Base-by-base conservation (phyloP, 1,140 invertebrate species). In the Drosophila micromelanica region DNA sequence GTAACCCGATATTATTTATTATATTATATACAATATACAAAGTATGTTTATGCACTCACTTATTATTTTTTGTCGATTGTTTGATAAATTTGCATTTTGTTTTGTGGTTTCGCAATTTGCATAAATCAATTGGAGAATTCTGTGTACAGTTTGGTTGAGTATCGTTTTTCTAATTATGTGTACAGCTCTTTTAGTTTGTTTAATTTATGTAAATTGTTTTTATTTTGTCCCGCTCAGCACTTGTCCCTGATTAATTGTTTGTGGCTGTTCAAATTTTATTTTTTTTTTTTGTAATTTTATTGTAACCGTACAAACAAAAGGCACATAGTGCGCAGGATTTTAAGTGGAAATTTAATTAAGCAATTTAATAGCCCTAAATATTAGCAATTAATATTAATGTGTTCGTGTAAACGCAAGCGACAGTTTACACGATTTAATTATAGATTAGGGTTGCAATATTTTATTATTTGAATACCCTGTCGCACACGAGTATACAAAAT, bases 161-260 rank as follows among this genome's bases (percentile, higher is more conserved):
- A 89, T 89, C 79, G 75, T 65, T 78, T 89, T 89, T 89, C 84
- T 89, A 89, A 89, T 89, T 89, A 89, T 89, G 84, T 89, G 73
- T 73, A 75, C 78, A 73, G 69, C 62, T 63, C 76, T 86, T 85
- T 82, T 68, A 86, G 72, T 76, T 87, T 76, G 72, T 71, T 59
- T 87, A 87, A 82, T 87, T 87, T 87, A 87, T 86, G 78, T 54
- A 87, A 86, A 87, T 81, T 86, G 72, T 61, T 63, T 61, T 48
- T 71, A 1, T 23, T 23, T 54, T 65, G 51, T 17, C 43, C 17
- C 27, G 0, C 54, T n/a, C 27, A 17, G n/a, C 61, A 55, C 12
- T 67, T 20, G 30, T 57, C 30, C 17, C 68, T 79, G 84, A 87
- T 87, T 89, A 87, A 87, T 89, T 89, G 79, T 68, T 73, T 75